Conservation (phyloP, 2,113 vertebrate species). For the Microcebus lehilahytsara region DNA sequence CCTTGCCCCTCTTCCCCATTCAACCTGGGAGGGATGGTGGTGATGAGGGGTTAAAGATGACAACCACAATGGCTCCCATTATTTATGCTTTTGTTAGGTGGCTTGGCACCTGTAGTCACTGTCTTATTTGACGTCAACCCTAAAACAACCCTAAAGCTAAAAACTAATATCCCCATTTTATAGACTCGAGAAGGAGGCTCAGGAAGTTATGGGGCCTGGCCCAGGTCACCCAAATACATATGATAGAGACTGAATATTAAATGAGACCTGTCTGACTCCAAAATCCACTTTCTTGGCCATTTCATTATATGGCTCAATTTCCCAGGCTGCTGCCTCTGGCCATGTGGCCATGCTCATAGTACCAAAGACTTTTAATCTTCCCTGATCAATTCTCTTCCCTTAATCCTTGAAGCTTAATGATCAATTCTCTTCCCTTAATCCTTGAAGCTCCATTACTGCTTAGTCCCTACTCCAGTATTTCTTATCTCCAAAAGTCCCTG, state of each 20-base stretch:
- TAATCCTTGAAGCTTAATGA: not conserved
- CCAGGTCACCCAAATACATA: not conserved
- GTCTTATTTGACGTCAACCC: not conserved
- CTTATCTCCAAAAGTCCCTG: not conserved
- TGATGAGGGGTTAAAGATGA: not conserved
- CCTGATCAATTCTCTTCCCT: not conserved
- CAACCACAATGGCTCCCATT: too few species aligned
- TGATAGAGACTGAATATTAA: not conserved
- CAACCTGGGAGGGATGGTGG: not conserved
- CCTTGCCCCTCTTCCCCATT: not conserved
- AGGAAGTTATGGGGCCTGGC: not conserved
- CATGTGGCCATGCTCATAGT: not conserved
- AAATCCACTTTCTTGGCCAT: not conserved
- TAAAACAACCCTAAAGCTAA: not conserved
- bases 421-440: not conserved
- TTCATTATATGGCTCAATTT: not conserved
- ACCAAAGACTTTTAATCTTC: not conserved
- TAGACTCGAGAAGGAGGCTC: not conserved
- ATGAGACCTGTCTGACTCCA: not conserved
- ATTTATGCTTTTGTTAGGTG: not conserved
- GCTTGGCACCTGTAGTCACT: too few species aligned
- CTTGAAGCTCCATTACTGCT: not conserved
- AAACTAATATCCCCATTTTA: not conserved
- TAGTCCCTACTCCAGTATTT: not conserved
- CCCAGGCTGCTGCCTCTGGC: not conserved